Percentiles rank a stretch among this genome's conserved stretches.
These are phyloP conservation scores for Pandemis cinnamomeana DNA, from an alignment of 2,888 invertebrate genomes.

Conservation along the genomic window DNA sequence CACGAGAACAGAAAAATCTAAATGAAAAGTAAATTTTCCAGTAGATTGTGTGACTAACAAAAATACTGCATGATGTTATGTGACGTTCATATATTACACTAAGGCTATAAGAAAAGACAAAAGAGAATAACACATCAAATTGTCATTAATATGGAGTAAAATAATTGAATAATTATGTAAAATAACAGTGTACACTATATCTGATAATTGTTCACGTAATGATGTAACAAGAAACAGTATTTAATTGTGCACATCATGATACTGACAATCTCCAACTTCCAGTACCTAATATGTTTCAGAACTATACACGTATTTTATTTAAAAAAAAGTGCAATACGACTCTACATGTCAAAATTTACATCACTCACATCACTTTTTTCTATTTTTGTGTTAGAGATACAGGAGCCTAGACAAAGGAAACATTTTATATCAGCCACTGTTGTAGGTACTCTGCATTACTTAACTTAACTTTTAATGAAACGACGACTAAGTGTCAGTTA, in stretches of 20 bases:
- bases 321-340: not conserved
- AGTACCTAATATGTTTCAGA: not conserved
- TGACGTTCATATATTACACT: conserved; percentile 19
- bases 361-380: not conserved
- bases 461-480: not conserved
- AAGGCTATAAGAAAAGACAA: not conserved
- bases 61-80: conserved; percentile 41
- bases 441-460: not conserved
- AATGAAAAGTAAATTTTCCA: not conserved
- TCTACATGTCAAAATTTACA: not conserved
- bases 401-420: not conserved
- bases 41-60: conserved; percentile 46
- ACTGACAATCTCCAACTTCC: too few relatives aligned
- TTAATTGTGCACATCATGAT: too few relatives aligned
- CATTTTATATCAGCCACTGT: not conserved
- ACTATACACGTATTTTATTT: not conserved
- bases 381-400: not conserved
- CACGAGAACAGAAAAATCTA: conserved; percentile 16
- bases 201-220: too few relatives aligned
- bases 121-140: not conserved
- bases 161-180: not conserved
- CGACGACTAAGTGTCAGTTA: not conserved
- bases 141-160: not conserved
- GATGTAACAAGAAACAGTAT: too few relatives aligned
- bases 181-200: not conserved